phyloP scores from a whole-genome alignment of 2,113 vertebrate species.

The Perca flavescens region DNA sequence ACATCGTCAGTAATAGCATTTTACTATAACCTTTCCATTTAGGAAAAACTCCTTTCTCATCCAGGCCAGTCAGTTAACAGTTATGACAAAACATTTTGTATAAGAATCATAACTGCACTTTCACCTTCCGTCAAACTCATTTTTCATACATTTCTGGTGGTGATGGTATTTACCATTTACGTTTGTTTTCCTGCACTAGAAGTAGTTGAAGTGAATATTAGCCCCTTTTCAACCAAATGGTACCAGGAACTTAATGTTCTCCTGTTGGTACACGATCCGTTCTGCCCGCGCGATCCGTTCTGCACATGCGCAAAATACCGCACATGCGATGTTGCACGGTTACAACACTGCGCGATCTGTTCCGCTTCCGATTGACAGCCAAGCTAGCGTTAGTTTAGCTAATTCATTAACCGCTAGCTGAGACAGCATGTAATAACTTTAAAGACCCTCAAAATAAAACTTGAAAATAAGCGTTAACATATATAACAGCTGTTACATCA shows the following conservation, averaged over 20 bases:
- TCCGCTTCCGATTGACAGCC: too few species aligned
- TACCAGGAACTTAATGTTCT: constrained; percentile 8
- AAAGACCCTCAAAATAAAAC: too few species aligned
- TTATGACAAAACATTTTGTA: not conserved
- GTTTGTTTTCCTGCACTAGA: not conserved
- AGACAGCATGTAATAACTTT: too few species aligned
- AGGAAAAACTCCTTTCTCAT: not conserved
- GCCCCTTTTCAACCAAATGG: not conserved
- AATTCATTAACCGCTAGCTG: too few species aligned
- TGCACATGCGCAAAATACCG: too few species aligned
- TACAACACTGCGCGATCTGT: too few species aligned
- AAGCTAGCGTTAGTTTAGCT: too few species aligned
- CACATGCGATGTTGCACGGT: too few species aligned
- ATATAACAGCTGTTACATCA: too few species aligned
- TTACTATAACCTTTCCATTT: not conserved
- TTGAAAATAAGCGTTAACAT: too few species aligned
- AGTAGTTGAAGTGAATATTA: not conserved
- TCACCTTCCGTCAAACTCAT: not conserved
- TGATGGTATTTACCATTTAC: not conserved
- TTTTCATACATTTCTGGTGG: not conserved
- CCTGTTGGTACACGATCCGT: not conserved
- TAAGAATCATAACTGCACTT: not conserved
- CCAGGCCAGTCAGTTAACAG: not conserved
- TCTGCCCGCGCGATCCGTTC: too few species aligned
- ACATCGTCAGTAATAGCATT: not conserved